Evolutionary conservation across 64 coral and sea anemone genomes (phyloP), one percentile per base, ranked within the genome.

Genomic region (Dendrophyllia cribrosa): DNA sequence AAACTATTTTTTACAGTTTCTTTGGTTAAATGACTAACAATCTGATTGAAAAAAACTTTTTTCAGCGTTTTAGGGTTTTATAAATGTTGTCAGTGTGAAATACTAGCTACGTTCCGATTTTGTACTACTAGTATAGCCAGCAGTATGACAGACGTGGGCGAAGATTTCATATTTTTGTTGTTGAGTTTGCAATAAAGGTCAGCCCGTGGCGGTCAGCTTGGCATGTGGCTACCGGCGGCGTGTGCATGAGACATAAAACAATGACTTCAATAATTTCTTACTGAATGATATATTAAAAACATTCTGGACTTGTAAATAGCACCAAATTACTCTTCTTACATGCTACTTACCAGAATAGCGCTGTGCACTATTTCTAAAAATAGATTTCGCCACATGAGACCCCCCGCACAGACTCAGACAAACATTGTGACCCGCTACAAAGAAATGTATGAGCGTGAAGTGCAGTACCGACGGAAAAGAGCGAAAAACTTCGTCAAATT

Each of bases 61-160:
- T 75, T 43, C 72, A 75, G 72, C 72, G 43, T 75, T 75, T 75
- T 75, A 65, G 62, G 62, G 62, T 65, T 65, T 65, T 7, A 65
- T 65, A 65, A 65, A 65, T 65, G 62, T 16, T 17, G 17, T 65
- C 19, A 17, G 6, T 65, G 62, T 65, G 62, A 65, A 65, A 58
- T 65, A 65, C 19, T 65, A 65, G 62, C 62, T 65, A 65, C 62
- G 62, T 65, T 65, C 62, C 62, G 62, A 65, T 65, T 65, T 65
- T 65, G 62, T 17, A 65, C 62, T 65, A 65, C 62, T 65, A 16
- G 62, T 65, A 1, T 65, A 65, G 19, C 62, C 62, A 65, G 62
- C 62, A 65, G 62, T 65, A 65, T 65, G 62, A 65, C 62, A 65
- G 62, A 65, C 62, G 12, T 16, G 6, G 62, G 55, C 13, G 55